Percentiles rank a stretch among this genome's conserved stretches.
Evolutionary conservation across 2,797 vertebrate genomes (phyloP).

Genomic region (Bucorvus abyssinicus): DNA sequence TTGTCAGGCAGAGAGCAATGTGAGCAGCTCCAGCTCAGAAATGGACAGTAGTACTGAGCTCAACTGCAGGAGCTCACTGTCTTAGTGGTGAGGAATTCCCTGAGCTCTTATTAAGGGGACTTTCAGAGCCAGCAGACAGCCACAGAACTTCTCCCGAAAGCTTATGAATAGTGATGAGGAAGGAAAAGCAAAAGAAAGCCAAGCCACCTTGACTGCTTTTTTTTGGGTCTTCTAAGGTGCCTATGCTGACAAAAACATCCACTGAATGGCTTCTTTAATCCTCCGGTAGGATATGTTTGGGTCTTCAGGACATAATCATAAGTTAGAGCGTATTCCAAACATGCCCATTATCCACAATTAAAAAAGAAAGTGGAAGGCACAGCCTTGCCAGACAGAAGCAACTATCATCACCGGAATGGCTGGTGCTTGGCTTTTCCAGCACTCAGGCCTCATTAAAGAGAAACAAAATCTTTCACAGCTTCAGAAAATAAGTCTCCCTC

Average conservation of each 20-base stretch:
- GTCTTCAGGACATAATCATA: neutral
- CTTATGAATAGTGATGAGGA: neutral
- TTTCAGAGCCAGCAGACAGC: neutral
- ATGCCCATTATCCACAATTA: neutral
- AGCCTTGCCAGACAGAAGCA: neutral
- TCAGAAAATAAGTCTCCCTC: neutral
- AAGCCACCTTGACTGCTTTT: neutral
- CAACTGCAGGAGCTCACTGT: neutral
- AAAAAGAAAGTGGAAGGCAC: neutral
- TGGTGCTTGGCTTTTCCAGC: neutral
- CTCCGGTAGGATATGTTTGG: neutral
- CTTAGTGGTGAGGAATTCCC: neutral
- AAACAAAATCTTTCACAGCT: neutral
- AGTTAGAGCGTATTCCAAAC: neutral
- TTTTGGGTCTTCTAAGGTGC: neutral
- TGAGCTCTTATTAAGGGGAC: neutral
- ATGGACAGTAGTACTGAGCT: neutral
- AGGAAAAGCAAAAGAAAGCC: neutral
- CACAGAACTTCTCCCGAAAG: neutral
- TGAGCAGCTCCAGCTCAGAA: neutral
- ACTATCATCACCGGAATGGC: neutral
- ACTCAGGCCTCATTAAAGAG: neutral
- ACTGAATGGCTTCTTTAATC: neutral
- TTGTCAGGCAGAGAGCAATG: neutral
- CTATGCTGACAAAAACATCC: neutral